phyloP scores from a whole-genome alignment of 2,113 vertebrate genomes.

The Hippotragus niger region DNA sequence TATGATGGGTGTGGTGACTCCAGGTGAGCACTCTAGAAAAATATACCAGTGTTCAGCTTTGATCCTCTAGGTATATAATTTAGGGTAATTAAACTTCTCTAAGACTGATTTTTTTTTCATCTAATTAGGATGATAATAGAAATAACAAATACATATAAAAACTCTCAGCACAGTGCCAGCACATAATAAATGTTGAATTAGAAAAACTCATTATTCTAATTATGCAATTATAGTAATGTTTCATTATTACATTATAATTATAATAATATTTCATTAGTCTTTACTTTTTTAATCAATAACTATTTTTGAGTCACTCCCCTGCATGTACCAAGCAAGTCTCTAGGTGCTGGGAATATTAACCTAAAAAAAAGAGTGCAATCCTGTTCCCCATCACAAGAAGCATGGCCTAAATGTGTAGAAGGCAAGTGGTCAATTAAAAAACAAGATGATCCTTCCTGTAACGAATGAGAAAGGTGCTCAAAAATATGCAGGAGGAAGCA shows the following conservation, averaged over 20 bases:
- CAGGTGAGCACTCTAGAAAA: not conserved
- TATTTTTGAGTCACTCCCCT: not conserved
- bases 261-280: not conserved
- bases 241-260: not conserved
- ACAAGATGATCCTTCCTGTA: not conserved
- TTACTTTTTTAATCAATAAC: not conserved
- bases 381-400: not conserved
- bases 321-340: not conserved
- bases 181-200: not conserved
- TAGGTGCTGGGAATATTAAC: not conserved
- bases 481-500: not conserved
- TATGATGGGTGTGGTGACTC: not conserved
- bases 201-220: not conserved
- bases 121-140: not conserved
- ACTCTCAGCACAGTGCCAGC: not conserved
- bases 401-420: not conserved
- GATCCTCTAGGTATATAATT: not conserved
- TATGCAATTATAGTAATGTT: not conserved
- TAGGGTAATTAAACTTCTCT: not conserved
- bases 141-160: constrained; percentile 35
- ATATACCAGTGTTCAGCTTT: not conserved
- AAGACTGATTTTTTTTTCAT: not conserved
- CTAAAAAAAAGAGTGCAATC: not conserved
- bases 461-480: not conserved
- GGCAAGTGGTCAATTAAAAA: not conserved